Evolutionary conservation across 2,888 invertebrate genomes (phyloP), one percentile per base, ranked within the genome.

Genomic region (Masnerella sp.): DNA sequence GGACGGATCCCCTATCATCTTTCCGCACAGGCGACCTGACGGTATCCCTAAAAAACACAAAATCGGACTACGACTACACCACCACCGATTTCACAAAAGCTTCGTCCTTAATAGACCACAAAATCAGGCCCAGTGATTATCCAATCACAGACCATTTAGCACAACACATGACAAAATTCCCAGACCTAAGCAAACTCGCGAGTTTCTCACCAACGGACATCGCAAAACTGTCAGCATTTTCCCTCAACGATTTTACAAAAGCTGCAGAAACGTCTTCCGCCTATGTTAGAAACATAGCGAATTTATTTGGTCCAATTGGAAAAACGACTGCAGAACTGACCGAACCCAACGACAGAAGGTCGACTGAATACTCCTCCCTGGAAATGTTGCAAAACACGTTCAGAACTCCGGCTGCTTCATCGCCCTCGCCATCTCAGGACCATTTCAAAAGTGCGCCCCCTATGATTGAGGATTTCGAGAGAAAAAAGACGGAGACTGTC

Each of bases 1-100:
- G 82, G 5, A 67, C 84, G 0, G 87, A 86, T 38, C 78, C 83
- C 12, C 78, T 85, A 3, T 84, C 86, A 4, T 83, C 83, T 8
- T 87, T 87, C 30, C 83, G 85, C 9, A 81, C 87, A 0, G 87
- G 87, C 2, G 87, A 87, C 51, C 71, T 87, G 0, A 87, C 87
- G 0, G 87, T 87, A 1, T 87, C 87, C 0, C 77, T 87, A 5
- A 87, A 87, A 74, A 87, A 83, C 59, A 30, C 84, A 0, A 87
- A 87, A 67, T 82, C 82, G 25, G 86, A 86, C 1, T 87, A 82
- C 42, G 87, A 87, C 17, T 82, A 82, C 18, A 59, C 78, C 0
- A 76, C 84, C 0, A 74, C 81, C 0, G 87, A 87, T 59, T 85
- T 83, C 14, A 79, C 85, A 0, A 86, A 86, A 62, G 40, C 85